These are phyloP conservation scores for Amphipoea lucens DNA, from an alignment of 2,888 invertebrate genomes.

Conservation along the genomic window DNA sequence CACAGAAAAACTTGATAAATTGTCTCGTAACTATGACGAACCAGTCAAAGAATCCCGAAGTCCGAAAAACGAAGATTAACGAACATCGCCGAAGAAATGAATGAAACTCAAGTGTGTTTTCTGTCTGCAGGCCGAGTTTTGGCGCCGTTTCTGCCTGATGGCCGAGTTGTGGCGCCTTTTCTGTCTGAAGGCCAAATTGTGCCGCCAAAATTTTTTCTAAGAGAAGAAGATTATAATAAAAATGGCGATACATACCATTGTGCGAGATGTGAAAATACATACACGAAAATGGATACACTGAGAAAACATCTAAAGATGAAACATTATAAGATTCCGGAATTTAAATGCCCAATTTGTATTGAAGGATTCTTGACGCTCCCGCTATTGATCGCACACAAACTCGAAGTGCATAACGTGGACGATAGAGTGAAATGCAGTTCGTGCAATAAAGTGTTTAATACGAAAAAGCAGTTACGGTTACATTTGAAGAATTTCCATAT, in stretches of 20 bases:
- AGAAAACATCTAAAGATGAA: constrained; percentile 75
- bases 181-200: constrained; percentile 66
- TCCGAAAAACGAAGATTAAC: background rate
- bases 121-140: constrained; percentile 72
- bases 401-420: constrained; percentile 79
- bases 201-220: constrained; percentile 71
- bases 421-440: constrained; percentile 81
- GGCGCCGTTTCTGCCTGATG: too few species aligned
- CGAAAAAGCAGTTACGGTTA: constrained; percentile 72
- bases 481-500: constrained; percentile 83
- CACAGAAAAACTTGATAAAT: background rate
- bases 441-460: constrained; percentile 79
- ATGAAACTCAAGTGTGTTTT: constrained; percentile 66
- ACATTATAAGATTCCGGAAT: constrained; percentile 76
- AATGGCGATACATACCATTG: constrained; percentile 73
- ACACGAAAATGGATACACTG: constrained; percentile 71
- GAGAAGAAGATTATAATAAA: constrained; percentile 72
- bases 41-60: background rate
- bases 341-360: constrained; percentile 73
- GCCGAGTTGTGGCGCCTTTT: too few species aligned
- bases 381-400: constrained; percentile 76
- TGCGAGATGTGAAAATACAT: constrained; percentile 74
- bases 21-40: background rate
- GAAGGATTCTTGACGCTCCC: constrained; percentile 76
- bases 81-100: constrained; percentile 25